A percentile compares a stretch with the other conserved stretches of the same genome.
Conservation (phyloP, 92 coral and sea anemone genomes). For the Parazoanthus atlanticus region DNA sequence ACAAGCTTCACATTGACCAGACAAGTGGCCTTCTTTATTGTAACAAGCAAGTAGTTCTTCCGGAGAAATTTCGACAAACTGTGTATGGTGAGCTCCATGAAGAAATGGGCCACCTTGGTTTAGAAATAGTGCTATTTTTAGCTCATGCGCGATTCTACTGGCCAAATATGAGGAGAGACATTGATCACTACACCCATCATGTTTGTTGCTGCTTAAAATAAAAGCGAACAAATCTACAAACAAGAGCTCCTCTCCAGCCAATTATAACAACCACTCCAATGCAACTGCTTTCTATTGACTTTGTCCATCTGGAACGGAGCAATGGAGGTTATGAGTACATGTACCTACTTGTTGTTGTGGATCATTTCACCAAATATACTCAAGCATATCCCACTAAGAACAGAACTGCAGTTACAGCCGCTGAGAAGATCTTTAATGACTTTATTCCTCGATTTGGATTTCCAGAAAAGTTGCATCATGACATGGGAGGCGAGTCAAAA, state of each 20-base stretch:
- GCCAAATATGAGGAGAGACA: slow-evolving; percentile 51
- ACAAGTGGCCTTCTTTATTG: slow-evolving; percentile 42
- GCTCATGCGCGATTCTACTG: slow-evolving; percentile 57
- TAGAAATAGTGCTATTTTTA: slow-evolving; percentile 44
- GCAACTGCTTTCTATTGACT: slow-evolving; percentile 26
- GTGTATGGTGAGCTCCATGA: slow-evolving; percentile 54
- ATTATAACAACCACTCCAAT: slow-evolving; percentile 31
- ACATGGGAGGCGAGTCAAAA: slow-evolving; percentile 21
- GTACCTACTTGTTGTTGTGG: too few species aligned
- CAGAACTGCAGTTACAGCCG: slow-evolving; percentile 34
- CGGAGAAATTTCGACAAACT: slow-evolving; percentile 21
- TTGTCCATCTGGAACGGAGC: background rate
- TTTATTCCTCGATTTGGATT: slow-evolving; percentile 35
- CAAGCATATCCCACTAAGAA: slow-evolving; percentile 46
- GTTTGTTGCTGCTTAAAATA: slow-evolving; percentile 44
- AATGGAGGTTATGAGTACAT: slow-evolving; percentile 35
- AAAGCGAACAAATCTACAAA: slow-evolving; percentile 34
- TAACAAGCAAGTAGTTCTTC: slow-evolving; percentile 49
- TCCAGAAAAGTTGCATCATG: slow-evolving; percentile 31
- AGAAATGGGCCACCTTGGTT: slow-evolving; percentile 60
- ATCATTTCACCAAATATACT: background rate
- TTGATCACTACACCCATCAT: slow-evolving; percentile 23
- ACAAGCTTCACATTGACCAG: background rate
- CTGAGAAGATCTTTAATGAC: background rate
- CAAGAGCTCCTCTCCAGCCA: slow-evolving; percentile 44